Percentiles rank a stretch among this genome's conserved stretches.
Conservation (phyloP, 2,888 invertebrate genomes). For the Plusia festucae region DNA sequence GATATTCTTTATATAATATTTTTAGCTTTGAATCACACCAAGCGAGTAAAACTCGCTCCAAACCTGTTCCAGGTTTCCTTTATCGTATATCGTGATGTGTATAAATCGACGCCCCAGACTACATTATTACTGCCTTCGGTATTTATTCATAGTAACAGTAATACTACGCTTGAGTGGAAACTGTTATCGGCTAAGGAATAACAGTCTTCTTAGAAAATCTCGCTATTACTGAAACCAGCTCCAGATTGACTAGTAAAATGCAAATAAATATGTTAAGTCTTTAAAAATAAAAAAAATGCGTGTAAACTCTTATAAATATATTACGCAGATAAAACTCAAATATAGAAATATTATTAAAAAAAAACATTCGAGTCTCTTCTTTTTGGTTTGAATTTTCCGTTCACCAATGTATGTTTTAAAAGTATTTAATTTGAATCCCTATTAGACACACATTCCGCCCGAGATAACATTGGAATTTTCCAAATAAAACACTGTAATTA, state of each 20-base stretch:
- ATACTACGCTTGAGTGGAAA: slow-evolving; percentile 2
- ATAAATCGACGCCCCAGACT: neutral
- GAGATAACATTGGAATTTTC: slow-evolving; percentile 38
- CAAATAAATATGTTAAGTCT: no score
- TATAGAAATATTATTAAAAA: no score
- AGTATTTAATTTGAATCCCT: neutral
- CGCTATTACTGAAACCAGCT: no score
- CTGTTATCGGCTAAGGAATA: neutral
- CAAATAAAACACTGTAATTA: slow-evolving; percentile 36
- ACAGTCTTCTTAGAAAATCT: neutral
- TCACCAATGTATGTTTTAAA: neutral
- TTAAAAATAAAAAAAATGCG: no score
- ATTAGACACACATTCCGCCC: neutral
- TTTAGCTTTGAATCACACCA: slow-evolving; percentile 4
- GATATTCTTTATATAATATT: neutral
- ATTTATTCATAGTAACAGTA: slow-evolving; percentile 4
- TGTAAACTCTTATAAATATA: no score
- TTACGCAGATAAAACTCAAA: no score
- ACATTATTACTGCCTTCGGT: neutral
- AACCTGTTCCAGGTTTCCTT: neutral
- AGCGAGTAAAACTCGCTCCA: slow-evolving; percentile 3
- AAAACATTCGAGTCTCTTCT: no score
- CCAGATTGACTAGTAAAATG: neutral
- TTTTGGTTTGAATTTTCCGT: no score
- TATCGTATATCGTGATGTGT: neutral